Evolutionary conservation across 2,888 invertebrate genomes (phyloP).

Genomic region (Pherbina coryleti): DNA sequence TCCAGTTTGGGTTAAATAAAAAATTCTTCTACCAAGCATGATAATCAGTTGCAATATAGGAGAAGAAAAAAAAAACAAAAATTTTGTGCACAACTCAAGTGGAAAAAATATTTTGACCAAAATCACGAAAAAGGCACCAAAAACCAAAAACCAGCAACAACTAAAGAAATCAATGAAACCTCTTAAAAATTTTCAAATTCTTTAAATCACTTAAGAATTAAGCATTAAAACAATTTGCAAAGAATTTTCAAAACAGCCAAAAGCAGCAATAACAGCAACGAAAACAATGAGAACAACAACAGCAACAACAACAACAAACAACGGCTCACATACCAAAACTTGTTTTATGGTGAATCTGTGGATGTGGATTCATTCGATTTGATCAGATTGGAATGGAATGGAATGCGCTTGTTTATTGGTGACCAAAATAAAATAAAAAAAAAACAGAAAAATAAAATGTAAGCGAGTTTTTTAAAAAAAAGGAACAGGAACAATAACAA

Average conservation of each 20-base stretch:
- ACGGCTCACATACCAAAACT: slow-evolving; percentile 19
- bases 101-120: not conserved
- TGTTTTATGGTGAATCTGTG: slow-evolving; percentile 26
- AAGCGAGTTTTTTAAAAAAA: not conserved
- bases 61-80: not conserved
- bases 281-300: not conserved
- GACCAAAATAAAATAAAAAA: slow-evolving; percentile 28
- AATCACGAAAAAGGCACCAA: not conserved
- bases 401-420: slow-evolving; percentile 41
- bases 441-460: slow-evolving; percentile 5
- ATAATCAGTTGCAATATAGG: not conserved
- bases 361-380: slow-evolving; percentile 16
- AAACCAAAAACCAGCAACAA: slow-evolving; percentile 6
- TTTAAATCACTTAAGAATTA: slow-evolving; percentile 39
- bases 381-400: slow-evolving; percentile 33
- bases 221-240: slow-evolving; percentile 38
- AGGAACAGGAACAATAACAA: not conserved
- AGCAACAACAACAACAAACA: slow-evolving; percentile 19
- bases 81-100: too few relatives aligned
- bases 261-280: slow-evolving; percentile 19
- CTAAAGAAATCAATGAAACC: slow-evolving; percentile 21
- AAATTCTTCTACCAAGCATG: not conserved
- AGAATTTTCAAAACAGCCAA: slow-evolving; percentile 23
- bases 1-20: not conserved
- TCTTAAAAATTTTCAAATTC: slow-evolving; percentile 39